Evolutionary conservation across 2,113 vertebrate species (phyloP).

Genomic region (Strix aluco): DNA sequence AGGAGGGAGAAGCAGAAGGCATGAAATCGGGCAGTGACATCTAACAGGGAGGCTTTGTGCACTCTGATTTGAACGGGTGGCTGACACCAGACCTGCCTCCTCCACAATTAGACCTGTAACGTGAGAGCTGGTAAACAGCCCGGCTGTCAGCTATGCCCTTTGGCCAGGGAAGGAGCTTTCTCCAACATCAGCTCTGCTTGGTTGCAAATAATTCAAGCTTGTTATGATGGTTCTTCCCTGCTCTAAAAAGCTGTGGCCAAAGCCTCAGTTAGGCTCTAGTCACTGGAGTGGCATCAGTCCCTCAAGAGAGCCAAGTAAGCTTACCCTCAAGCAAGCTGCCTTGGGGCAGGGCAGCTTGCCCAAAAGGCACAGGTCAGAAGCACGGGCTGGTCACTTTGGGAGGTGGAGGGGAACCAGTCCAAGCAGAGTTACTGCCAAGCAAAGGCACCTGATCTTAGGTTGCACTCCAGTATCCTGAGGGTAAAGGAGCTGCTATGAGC

Average conservation of each 20-base stretch:
- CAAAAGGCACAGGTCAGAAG: not conserved
- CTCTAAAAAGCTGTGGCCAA: not conserved
- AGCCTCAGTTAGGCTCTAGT: not conserved
- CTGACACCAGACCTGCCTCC: constrained; percentile 38
- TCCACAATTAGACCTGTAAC: constrained; percentile 51
- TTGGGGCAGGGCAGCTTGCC: not conserved
- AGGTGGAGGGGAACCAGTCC: not conserved
- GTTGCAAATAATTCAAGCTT: not conserved
- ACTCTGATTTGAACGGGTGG: not conserved
- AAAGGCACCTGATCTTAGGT: not conserved
- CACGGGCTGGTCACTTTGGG: not conserved
- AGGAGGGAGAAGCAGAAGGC: constrained; percentile 20
- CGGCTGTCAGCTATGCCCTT: not conserved
- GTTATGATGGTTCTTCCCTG: not conserved
- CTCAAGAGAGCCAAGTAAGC: not conserved
- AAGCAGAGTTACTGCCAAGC: not conserved
- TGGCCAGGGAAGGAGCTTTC: constrained; percentile 3
- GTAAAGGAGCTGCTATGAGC: not conserved
- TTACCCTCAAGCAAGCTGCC: not conserved
- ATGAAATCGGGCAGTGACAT: not conserved
- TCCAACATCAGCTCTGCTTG: constrained; percentile 13
- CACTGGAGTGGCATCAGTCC: not conserved
- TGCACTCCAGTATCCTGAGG: accelerated
- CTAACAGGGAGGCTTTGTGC: not conserved
- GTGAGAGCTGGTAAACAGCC: constrained; percentile 56